Conservation (phyloP, 2,888 invertebrate species). For the Cheilosia variabilis region DNA sequence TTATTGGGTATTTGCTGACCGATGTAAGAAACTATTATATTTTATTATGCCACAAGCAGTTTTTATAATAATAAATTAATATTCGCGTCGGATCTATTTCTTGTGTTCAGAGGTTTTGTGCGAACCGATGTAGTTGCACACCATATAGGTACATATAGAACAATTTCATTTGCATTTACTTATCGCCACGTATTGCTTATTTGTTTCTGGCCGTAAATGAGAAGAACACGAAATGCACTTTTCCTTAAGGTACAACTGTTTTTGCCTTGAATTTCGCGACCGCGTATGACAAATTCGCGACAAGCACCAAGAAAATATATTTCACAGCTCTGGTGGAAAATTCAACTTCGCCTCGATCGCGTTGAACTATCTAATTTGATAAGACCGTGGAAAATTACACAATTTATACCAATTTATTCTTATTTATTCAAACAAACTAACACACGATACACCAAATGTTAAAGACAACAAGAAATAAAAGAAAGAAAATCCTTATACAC, state of each 20-base stretch:
- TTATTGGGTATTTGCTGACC: background rate
- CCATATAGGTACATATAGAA: constrained; percentile 16
- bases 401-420: background rate
- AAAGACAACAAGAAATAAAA: background rate
- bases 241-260: background rate
- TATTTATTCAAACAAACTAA: constrained; percentile 3
- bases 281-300: background rate
- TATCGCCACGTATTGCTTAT: constrained; percentile 52
- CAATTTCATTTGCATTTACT: constrained; percentile 36
- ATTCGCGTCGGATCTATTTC: constrained; percentile 15
- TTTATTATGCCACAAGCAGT: background rate
- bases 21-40: background rate
- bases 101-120: constrained; percentile 40
- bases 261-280: constrained; percentile 2
- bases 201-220: constrained; percentile 11
- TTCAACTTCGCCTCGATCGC: background rate
- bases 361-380: background rate
- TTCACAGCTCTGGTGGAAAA: background rate
- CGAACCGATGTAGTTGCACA: constrained; percentile 30
- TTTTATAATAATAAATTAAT: constrained; percentile 14
- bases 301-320: background rate
- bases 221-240: constrained; percentile 8
- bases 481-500: background rate
- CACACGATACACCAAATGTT: background rate
- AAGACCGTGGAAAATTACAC: background rate